phyloP scores from a whole-genome alignment of 2,113 vertebrate species.

The Oncorhynchus masou region DNA sequence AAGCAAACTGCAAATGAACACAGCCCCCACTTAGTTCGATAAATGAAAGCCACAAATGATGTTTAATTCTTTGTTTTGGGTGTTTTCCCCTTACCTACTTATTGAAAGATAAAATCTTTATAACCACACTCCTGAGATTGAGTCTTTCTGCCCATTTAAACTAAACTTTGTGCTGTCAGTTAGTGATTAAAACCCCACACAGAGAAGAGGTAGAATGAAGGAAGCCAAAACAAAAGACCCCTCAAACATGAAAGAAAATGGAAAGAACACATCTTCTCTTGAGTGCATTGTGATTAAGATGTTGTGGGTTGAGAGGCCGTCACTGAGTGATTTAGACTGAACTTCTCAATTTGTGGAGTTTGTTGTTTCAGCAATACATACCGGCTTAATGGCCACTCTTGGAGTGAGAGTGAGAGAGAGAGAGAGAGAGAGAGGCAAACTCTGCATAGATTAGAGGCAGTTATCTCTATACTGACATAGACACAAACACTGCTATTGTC shows the following conservation, averaged over 20 bases:
- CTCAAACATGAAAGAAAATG: slow-evolving; percentile 9
- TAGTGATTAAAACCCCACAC: slow-evolving; percentile 10
- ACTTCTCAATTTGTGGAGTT: slow-evolving; percentile 34
- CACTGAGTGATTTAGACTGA: slow-evolving; percentile 53
- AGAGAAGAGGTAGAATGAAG: slow-evolving; percentile 5
- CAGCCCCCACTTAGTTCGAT: neutral
- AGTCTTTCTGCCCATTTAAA: neutral
- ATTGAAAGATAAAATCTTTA: neutral
- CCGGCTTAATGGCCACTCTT: slow-evolving; percentile 55
- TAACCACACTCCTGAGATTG: neutral
- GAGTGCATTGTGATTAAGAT: slow-evolving; percentile 57
- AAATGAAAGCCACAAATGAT: neutral
- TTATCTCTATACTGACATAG: slow-evolving; percentile 19
- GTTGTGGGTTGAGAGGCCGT: slow-evolving; percentile 41
- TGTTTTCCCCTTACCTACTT: neutral
- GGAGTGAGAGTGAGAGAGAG: slow-evolving; percentile 12
- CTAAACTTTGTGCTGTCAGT: neutral
- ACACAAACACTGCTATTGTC: slow-evolving; percentile 36
- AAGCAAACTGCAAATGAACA: neutral
- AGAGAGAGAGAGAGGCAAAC: slow-evolving; percentile 12
- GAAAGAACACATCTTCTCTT: slow-evolving; percentile 40
- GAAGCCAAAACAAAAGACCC: slow-evolving; percentile 37
- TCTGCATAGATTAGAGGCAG: slow-evolving; percentile 41
- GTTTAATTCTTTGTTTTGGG: neutral
- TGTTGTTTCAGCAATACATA: slow-evolving; percentile 28